Conservation (phyloP, 2,888 invertebrate species). For the Brachynemurus nebulosus region DNA sequence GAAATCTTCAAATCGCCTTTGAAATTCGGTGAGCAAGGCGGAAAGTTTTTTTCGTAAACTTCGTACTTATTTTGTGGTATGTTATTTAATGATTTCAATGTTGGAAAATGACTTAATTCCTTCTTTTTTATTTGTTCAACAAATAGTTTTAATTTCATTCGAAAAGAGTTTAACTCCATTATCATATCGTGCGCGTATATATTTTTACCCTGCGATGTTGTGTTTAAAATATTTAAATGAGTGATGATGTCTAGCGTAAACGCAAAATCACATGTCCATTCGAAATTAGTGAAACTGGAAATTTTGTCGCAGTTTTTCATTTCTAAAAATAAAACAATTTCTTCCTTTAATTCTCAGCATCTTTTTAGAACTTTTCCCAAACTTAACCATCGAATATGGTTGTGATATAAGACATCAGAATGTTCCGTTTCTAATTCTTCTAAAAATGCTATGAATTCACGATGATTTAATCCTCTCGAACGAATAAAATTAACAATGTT, state of each 20-base stretch:
- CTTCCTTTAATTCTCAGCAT: constrained; percentile 20
- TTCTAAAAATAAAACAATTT: constrained; percentile 21
- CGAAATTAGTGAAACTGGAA: constrained; percentile 9
- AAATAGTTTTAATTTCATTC: constrained; percentile 12
- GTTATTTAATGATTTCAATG: constrained; percentile 9
- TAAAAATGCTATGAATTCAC: constrained; percentile 10
- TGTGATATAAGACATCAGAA: constrained; percentile 12
- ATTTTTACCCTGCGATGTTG: constrained; percentile 10
- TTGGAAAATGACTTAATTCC: constrained; percentile 11
- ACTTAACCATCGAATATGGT: constrained; percentile 15
- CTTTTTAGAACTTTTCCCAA: constrained; percentile 12
- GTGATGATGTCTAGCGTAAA: constrained; percentile 11
- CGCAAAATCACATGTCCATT: constrained; percentile 10
- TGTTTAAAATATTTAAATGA: constrained; percentile 11
- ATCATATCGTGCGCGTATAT: constrained; percentile 9
- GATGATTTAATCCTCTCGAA: constrained; percentile 13
- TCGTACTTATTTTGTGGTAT: constrained; percentile 10
- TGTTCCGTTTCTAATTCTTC: constrained; percentile 14
- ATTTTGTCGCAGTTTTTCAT: too few relatives aligned
- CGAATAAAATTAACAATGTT: constrained; percentile 17
- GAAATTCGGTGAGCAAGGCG: constrained; percentile 11
- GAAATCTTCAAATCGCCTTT: constrained; percentile 10
- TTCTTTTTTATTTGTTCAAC: constrained; percentile 11
- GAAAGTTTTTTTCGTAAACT: constrained; percentile 9
- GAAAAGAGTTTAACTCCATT: constrained; percentile 10